Conservation (phyloP, 2,113 vertebrate species). For the Choloepus hoffmanni region DNA sequence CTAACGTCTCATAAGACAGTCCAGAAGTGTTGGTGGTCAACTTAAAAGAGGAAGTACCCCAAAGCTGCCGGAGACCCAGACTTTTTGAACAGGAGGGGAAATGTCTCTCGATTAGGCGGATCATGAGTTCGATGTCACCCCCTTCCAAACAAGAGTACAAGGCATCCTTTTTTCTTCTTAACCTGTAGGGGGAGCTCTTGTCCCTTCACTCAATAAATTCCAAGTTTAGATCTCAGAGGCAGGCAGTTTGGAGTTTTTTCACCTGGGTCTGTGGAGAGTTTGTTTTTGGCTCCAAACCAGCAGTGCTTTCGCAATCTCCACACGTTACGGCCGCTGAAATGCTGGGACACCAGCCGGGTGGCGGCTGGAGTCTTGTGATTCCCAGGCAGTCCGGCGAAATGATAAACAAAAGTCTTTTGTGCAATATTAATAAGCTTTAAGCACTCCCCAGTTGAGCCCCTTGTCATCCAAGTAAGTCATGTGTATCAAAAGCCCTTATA, state of each 20-base stretch:
- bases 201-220: conserved; percentile 58
- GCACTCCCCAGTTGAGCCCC: conserved; percentile 81
- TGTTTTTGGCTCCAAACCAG: conserved; percentile 74
- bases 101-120: background rate
- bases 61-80: background rate
- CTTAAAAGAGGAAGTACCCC: background rate
- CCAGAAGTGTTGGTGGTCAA: background rate
- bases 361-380: conserved; percentile 86
- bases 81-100: conserved; percentile 3
- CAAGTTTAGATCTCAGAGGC: conserved; percentile 39
- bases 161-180: background rate
- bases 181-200: conserved; percentile 82
- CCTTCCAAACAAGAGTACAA: background rate
- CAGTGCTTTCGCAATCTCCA: conserved; percentile 81
- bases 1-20: background rate
- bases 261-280: conserved; percentile 79
- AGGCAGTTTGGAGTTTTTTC: conserved; percentile 62
- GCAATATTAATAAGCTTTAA: conserved; percentile 90
- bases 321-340: conserved; percentile 79
- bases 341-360: conserved; percentile 82
- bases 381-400: conserved; percentile 86
- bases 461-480: conserved; percentile 89
- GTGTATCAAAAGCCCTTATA: conserved; percentile 88
- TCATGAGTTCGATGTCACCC: background rate
- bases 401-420: conserved; percentile 92